Base-by-base conservation (phyloP, 2,113 vertebrate genomes). In the Ciconia stormi region DNA sequence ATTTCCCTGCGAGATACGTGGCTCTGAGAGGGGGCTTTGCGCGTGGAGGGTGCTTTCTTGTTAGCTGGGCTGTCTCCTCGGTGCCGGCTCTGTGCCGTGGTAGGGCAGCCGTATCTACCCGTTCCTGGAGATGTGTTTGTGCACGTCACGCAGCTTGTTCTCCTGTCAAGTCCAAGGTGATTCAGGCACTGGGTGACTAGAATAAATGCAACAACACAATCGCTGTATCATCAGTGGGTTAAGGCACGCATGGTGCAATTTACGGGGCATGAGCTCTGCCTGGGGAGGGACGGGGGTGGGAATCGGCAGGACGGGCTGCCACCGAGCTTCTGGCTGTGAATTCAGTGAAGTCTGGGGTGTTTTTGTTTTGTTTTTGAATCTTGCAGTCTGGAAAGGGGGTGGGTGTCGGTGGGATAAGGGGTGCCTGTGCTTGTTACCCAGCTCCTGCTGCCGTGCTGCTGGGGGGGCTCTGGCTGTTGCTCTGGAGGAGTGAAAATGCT, bases 191-290 rank as follows among this genome's bases (percentile, higher is more conserved):
- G 23, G 21, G 18, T 4, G 34, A 4, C n/a, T 2, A 2, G 15
- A 52, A 4, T 20, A 16, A 40, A 14, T 0, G 1, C 6, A 29
- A 13, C 2, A 7, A n/a, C 10, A 1, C 0, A 0, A 2, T 9
- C 0, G 0, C 56, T 42, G 81, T 14, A 4, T 14, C 53, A 40
- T 23, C 36, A 5, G 79, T 5, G 46, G 83, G 29, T 42, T 74
- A 23, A 74, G 76, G 74, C 25, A 20, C 2, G 6, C 46, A 0
- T 0, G 3, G 55, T 26, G 32, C 56, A 29, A 1, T 32, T 40
- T 62, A 9, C 13, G 4, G 74, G 47, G 21, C 38, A 36, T 36
- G 72, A 20, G 58, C 52, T 69, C 79, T 80, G 67, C 50, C 40
- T 10, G 7, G 9, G 49, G 34, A 22, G 13, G 26, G 6, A 2